These are phyloP conservation scores for Caenorhabditis parvicauda DNA, from an alignment of 2,888 invertebrate genomes.

Conservation along the genomic window DNA sequence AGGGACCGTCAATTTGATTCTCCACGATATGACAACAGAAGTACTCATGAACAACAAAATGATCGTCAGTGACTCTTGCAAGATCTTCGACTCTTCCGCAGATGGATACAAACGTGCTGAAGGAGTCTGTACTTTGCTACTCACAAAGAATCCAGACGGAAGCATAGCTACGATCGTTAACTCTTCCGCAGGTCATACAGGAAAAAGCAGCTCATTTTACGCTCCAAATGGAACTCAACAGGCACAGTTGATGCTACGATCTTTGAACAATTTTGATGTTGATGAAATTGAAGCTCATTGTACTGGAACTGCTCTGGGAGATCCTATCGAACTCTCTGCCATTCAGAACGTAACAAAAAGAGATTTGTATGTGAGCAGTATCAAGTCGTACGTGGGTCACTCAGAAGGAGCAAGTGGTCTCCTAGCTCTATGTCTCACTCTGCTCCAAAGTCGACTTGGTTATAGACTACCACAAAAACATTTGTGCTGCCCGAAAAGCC, in stretches of 20 bases:
- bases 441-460: slow-evolving; percentile 12
- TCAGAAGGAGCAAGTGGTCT: slow-evolving; percentile 52
- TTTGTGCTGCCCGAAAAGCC: slow-evolving; percentile 24
- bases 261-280: slow-evolving; percentile 6
- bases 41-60: slow-evolving; percentile 55
- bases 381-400: slow-evolving; percentile 52
- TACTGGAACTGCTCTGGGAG: slow-evolving; percentile 54
- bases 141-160: slow-evolving; percentile 7
- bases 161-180: slow-evolving; percentile 6
- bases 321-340: slow-evolving; percentile 50
- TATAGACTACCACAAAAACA: slow-evolving; percentile 32
- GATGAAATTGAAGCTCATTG: slow-evolving; percentile 58
- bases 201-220: slow-evolving; percentile 51
- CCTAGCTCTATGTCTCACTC: slow-evolving; percentile 22
- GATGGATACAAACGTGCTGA: slow-evolving; percentile 63
- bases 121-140: slow-evolving; percentile 36
- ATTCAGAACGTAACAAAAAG: slow-evolving; percentile 12
- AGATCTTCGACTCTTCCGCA: slow-evolving; percentile 60
- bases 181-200: slow-evolving; percentile 54
- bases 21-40: slow-evolving; percentile 53
- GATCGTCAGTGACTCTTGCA: slow-evolving; percentile 46
- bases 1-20: slow-evolving; percentile 56
- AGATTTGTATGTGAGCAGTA: slow-evolving; percentile 26
- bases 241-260: slow-evolving; percentile 31
- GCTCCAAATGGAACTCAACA: slow-evolving; percentile 48